Conservation (phyloP, 1,140 invertebrate genomes). For the Bombus ignitus region DNA sequence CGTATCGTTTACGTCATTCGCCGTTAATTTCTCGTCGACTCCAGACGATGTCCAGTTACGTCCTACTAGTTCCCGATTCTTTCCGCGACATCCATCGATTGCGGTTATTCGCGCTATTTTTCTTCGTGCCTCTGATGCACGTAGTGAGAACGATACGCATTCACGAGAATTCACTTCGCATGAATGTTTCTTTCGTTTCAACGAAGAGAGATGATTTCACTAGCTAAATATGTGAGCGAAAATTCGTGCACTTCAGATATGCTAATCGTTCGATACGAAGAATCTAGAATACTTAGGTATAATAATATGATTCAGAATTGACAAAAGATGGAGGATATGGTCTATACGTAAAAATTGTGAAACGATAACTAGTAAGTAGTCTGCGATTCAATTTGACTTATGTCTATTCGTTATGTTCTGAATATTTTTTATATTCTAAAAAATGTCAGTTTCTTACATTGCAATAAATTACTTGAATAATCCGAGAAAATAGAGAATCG, state of each 20-base stretch:
- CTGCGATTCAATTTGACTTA: neutral
- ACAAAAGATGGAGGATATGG: neutral
- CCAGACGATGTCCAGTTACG: neutral
- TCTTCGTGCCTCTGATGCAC: neutral
- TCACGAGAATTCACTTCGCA: neutral
- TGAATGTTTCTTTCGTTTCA: neutral
- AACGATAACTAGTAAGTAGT: neutral
- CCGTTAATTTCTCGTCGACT: slow-evolving; percentile 36
- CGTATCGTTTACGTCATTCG: slow-evolving; percentile 39
- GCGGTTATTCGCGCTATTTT: neutral
- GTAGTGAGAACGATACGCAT: neutral
- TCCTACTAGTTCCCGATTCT: neutral
- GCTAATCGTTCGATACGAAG: neutral
- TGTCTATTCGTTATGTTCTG: neutral
- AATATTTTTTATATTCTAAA: neutral
- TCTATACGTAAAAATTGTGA: neutral
- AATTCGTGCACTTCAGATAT: neutral
- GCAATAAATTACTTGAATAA: neutral
- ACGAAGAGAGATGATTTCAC: neutral
- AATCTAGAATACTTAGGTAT: too few species aligned
- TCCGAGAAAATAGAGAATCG: neutral
- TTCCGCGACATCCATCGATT: neutral
- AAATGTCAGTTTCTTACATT: neutral
- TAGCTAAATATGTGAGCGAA: neutral
- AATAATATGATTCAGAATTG: neutral